Conservation (phyloP, 2,888 invertebrate species). For the Gisinianus flammeolus region DNA sequence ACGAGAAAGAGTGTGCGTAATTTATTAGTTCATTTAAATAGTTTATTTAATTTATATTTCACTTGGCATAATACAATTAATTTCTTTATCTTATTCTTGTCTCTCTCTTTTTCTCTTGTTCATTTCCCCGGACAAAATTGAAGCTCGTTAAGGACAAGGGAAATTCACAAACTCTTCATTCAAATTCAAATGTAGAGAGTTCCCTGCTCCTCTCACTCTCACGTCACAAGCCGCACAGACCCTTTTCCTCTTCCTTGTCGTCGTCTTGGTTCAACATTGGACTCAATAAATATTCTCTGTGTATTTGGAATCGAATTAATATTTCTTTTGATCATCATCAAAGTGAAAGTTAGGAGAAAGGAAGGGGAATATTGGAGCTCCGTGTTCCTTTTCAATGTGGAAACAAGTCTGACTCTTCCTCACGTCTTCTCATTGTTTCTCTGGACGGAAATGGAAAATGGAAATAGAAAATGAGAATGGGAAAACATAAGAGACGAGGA, state of each 20-base stretch:
- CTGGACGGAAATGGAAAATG: neutral
- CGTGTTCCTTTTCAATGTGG: too few relatives aligned
- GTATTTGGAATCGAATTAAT: too few relatives aligned
- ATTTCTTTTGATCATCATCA: neutral
- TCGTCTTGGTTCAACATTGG: too few relatives aligned
- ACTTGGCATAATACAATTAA: neutral
- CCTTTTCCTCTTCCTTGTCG: too few relatives aligned
- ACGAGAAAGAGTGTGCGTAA: neutral
- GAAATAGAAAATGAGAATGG: neutral
- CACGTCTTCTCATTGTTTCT: too few relatives aligned
- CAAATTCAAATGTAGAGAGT: neutral
- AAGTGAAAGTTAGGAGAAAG: neutral
- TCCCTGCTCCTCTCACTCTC: neutral
- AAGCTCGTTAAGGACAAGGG: neutral
- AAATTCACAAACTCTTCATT: neutral
- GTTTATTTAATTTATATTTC: conserved; percentile 28
- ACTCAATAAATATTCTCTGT: too few relatives aligned
- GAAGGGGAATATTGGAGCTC: too few relatives aligned
- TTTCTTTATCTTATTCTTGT: neutral
- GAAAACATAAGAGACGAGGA: neutral
- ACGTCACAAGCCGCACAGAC: too few relatives aligned
- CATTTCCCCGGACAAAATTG: too few relatives aligned
- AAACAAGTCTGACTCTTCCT: too few relatives aligned
- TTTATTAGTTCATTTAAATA: conserved; percentile 25
- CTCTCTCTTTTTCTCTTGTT: neutral